phyloP scores from a whole-genome alignment of 64 coral and sea anemone genomes.

The Pocillopora damicornis region DNA sequence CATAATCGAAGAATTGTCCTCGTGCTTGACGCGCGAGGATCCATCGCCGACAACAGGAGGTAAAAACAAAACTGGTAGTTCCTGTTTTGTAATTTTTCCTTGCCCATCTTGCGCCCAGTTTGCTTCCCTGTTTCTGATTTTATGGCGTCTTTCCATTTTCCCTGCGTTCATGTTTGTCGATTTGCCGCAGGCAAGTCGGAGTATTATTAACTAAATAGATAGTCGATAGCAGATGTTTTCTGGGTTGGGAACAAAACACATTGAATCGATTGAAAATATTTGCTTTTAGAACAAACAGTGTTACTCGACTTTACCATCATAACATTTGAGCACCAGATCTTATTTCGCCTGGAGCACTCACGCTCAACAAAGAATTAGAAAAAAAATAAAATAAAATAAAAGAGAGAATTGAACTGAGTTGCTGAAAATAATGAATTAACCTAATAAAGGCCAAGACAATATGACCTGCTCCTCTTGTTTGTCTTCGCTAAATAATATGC shows the following conservation, averaged over 20 bases:
- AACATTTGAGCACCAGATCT: too few relatives aligned
- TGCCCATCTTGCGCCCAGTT: background rate
- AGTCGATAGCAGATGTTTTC: background rate
- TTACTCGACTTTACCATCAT: background rate
- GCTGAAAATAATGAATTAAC: too few relatives aligned
- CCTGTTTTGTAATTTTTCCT: background rate
- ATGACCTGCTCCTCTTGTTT: too few relatives aligned
- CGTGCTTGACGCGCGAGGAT: background rate
- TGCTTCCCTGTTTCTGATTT: background rate
- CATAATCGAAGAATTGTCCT: background rate
- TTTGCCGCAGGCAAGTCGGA: background rate
- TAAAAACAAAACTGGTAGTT: background rate
- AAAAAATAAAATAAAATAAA: too few relatives aligned
- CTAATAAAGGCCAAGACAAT: too few relatives aligned
- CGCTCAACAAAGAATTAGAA: too few relatives aligned
- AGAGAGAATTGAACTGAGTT: too few relatives aligned
- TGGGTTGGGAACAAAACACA: background rate
- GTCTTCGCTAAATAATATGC: too few relatives aligned
- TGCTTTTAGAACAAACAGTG: background rate
- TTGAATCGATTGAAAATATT: background rate
- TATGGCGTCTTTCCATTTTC: background rate
- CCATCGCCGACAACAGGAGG: background rate
- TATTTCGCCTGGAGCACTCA: too few relatives aligned
- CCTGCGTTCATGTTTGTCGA: background rate
- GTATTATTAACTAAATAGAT: background rate